Conservation (phyloP, 2,888 invertebrate species). For the Erebia aethiops region DNA sequence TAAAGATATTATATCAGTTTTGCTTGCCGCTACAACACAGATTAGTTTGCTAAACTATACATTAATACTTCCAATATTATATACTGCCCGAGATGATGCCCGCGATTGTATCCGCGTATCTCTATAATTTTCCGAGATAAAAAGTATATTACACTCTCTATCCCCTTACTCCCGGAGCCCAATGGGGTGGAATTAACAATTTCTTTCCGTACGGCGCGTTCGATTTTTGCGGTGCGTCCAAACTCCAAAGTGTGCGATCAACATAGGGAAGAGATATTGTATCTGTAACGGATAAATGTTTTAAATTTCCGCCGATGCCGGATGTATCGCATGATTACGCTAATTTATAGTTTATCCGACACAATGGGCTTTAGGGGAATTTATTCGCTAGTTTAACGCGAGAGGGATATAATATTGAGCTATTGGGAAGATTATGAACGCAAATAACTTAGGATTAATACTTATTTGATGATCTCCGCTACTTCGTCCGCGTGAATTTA, state of each 20-base stretch:
- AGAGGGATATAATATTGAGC: not conserved
- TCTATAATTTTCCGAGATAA: too few species aligned
- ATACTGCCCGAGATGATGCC: too few species aligned
- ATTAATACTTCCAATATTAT: too few species aligned
- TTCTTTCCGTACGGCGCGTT: not conserved
- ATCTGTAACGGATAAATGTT: constrained; percentile 33
- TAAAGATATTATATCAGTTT: too few species aligned
- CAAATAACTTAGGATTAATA: not conserved
- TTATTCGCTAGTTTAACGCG: not conserved
- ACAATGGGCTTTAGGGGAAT: not conserved
- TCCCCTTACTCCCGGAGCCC: too few species aligned
- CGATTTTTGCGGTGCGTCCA: not conserved
- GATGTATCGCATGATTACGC: constrained; percentile 32
- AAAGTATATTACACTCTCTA: too few species aligned
- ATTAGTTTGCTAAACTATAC: too few species aligned
- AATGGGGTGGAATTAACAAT: too few species aligned
- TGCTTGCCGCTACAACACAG: too few species aligned
- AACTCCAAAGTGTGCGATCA: not conserved
- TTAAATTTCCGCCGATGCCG: constrained; percentile 11
- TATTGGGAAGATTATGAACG: not conserved
- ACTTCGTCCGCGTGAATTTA: too few species aligned
- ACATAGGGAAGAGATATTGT: constrained; percentile 32
- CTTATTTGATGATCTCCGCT: too few species aligned
- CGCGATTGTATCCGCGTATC: too few species aligned
- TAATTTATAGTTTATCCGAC: constrained; percentile 24